Evolutionary conservation across 2,888 invertebrate species (phyloP).

Genomic region (Odontothrips loti): DNA sequence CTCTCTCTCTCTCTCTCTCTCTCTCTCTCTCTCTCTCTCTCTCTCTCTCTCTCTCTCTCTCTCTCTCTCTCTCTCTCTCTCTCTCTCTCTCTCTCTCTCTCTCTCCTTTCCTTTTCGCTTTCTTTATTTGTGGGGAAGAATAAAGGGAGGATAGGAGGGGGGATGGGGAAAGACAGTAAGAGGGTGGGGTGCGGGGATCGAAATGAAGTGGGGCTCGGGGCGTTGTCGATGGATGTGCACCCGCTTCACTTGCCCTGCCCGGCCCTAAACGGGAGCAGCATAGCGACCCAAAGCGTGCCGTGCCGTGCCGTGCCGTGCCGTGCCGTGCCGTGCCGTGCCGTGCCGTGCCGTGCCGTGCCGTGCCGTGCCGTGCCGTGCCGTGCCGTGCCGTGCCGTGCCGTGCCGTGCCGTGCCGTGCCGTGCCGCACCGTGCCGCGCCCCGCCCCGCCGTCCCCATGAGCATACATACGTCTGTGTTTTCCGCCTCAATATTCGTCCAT

Average conservation of each 20-base stretch:
- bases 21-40: not conserved
- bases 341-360: too few relatives aligned
- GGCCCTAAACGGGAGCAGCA: not conserved
- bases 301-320: too few relatives aligned
- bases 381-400: not conserved
- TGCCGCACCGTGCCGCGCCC: too few relatives aligned
- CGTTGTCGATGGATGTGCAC: not conserved
- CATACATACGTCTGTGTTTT: constrained; percentile 3
- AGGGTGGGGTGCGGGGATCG: not conserved
- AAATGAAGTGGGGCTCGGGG: not conserved
- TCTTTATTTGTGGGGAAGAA: too few relatives aligned
- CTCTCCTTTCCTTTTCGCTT: not conserved
- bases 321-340: too few relatives aligned
- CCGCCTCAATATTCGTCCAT: not conserved
- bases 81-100: not conserved
- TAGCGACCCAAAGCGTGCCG: not conserved
- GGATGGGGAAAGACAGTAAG: too few relatives aligned
- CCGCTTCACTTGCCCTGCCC: not conserved
- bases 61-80: not conserved
- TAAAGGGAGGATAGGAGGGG: not conserved
- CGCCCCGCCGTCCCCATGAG: not conserved
- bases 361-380: not conserved
- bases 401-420: not conserved
- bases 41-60: not conserved
- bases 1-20: not conserved